A percentile compares a stretch with the other conserved stretches of the same genome.
Conservation (phyloP, 2,113 vertebrate genomes). For the Platycercus adscitus region DNA sequence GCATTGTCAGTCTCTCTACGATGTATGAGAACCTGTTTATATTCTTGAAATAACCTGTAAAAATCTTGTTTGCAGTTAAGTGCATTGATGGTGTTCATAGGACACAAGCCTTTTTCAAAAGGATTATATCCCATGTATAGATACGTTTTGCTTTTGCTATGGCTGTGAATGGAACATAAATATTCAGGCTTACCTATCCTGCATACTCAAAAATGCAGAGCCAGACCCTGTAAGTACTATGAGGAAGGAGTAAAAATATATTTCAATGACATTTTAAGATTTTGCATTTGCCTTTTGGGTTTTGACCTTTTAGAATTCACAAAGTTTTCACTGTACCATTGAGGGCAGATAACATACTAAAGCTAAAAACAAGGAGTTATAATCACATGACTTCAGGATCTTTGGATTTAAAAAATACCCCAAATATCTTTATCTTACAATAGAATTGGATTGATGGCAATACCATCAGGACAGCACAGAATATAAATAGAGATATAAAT, state of each 20-base stretch:
- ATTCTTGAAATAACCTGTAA: background rate
- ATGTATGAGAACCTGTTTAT: background rate
- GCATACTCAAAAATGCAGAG: background rate
- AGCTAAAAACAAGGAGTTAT: background rate
- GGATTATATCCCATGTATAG: background rate
- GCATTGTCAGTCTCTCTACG: background rate
- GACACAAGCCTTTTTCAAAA: background rate
- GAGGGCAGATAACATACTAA: background rate
- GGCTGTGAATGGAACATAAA: background rate
- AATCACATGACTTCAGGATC: background rate
- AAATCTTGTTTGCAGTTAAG: background rate
- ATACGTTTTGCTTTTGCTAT: background rate
- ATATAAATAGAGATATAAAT: background rate
- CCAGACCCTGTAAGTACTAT: background rate
- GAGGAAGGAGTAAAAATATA: background rate
- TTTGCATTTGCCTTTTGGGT: background rate
- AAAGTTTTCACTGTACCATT: background rate
- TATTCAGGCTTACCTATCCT: background rate
- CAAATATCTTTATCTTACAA: background rate
- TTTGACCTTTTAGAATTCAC: background rate
- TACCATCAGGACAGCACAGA: background rate
- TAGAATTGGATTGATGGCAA: background rate
- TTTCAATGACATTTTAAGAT: background rate
- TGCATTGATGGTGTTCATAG: background rate
- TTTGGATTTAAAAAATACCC: background rate